phyloP scores from a whole-genome alignment of 2,888 invertebrate genomes.

The Tenthredo amoena region DNA sequence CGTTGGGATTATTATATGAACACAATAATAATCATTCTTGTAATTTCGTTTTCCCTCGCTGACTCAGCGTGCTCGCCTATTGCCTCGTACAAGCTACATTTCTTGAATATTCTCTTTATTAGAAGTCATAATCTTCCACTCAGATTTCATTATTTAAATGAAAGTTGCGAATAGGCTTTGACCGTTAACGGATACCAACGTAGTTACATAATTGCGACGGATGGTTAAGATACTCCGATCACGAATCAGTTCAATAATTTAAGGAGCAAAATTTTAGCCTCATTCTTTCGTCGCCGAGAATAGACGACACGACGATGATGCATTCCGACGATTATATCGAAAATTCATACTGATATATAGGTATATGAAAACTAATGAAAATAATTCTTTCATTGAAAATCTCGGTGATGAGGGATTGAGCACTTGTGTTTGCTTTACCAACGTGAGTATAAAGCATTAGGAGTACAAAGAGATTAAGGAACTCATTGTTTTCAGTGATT shows the following conservation, averaged over 20 bases:
- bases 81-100: conserved; percentile 32
- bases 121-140: background rate
- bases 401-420: background rate
- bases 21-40: conserved; percentile 45
- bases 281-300: background rate
- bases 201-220: background rate
- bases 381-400: background rate
- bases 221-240: background rate
- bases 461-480: conserved; percentile 1
- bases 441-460: background rate
- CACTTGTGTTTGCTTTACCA: background rate
- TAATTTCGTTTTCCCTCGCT: conserved; percentile 26
- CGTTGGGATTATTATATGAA: conserved; percentile 33
- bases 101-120: conserved; percentile 44
- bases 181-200: background rate
- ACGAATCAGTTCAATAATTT: background rate
- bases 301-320: background rate
- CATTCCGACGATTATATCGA: background rate
- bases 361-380: background rate
- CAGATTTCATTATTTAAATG: background rate
- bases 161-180: background rate
- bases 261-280: background rate
- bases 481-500: conserved; percentile 25
- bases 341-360: background rate
- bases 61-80: background rate